A percentile compares a stretch with the other conserved stretches of the same genome.
Conservation (phyloP, 2,888 invertebrate genomes). For the Luffia ferchaultella region DNA sequence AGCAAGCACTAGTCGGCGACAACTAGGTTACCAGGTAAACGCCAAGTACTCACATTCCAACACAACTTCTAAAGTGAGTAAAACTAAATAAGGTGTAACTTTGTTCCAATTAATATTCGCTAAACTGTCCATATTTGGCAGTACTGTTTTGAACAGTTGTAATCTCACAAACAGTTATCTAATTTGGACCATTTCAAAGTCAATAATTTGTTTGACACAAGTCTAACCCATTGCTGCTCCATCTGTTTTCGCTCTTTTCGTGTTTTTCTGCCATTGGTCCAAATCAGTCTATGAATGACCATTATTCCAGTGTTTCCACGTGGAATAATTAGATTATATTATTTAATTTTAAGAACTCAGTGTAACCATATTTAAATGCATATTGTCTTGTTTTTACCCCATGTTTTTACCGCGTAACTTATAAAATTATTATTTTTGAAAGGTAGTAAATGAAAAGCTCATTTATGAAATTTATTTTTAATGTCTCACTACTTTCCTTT, state of each 20-base stretch:
- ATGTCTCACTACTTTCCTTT: too few species aligned
- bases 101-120: slow-evolving; percentile 68
- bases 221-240: slow-evolving; percentile 48
- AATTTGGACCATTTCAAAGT: slow-evolving; percentile 27
- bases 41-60: slow-evolving; percentile 68
- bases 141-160: slow-evolving; percentile 33
- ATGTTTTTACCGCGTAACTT: too few species aligned
- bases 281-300: slow-evolving; percentile 37
- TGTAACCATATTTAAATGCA: too few species aligned
- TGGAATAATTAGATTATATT: too few species aligned
- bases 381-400: too few species aligned
- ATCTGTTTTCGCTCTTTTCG: slow-evolving; percentile 66
- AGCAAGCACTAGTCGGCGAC: background rate
- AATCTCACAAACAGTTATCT: slow-evolving; percentile 20
- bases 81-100: slow-evolving; percentile 71
- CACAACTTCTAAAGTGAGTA: slow-evolving; percentile 73
- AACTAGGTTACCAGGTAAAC: slow-evolving; percentile 1
- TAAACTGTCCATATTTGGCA: slow-evolving; percentile 58
- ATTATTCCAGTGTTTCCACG: too few species aligned
- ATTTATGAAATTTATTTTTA: too few species aligned
- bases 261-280: slow-evolving; percentile 65
- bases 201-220: slow-evolving; percentile 49
- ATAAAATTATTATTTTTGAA: too few species aligned
- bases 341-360: too few species aligned
- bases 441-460: too few species aligned